These are phyloP conservation scores for Cardiocondyla obscurior DNA, from an alignment of 1,140 invertebrate genomes.

Conservation along the genomic window DNA sequence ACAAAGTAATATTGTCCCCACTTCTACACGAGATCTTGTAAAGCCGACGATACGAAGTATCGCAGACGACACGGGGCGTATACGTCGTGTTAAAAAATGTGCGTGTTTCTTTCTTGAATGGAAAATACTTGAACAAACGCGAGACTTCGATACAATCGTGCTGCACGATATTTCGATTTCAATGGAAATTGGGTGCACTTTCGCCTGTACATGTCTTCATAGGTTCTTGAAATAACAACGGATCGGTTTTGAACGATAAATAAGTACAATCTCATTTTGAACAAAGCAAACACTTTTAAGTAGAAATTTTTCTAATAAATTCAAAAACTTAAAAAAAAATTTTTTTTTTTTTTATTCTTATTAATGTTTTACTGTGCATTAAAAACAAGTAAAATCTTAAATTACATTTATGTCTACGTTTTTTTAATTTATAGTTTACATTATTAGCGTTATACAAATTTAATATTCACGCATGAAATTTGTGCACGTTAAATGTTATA, in stretches of 20 bases:
- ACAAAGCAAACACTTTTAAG: neutral
- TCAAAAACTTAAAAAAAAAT: too few relatives aligned
- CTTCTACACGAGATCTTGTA: conserved; percentile 33
- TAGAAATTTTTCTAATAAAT: neutral
- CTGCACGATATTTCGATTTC: conserved; percentile 52
- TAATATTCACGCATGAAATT: neutral
- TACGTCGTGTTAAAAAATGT: conserved; percentile 46
- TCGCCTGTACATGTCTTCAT: conserved; percentile 24
- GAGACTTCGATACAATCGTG: conserved; percentile 23
- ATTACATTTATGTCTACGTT: neutral
- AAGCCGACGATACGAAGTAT: conserved; percentile 43
- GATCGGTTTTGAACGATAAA: conserved; percentile 26
- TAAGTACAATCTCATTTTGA: neutral
- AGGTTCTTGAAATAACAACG: conserved; percentile 23
- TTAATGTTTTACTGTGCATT: neutral
- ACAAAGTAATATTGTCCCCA: conserved; percentile 41
- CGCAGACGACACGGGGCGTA: neutral
- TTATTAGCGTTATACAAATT: neutral
- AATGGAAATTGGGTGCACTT: conserved; percentile 52
- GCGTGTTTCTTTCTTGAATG: neutral
- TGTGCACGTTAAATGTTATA: neutral
- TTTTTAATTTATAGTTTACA: neutral
- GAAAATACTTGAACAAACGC: conserved; percentile 49
- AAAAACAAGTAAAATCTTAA: neutral
- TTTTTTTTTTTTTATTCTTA: neutral